These are phyloP conservation scores for Lasioglossum vierecki DNA, from an alignment of 2,888 invertebrate species.

Conservation along the genomic window DNA sequence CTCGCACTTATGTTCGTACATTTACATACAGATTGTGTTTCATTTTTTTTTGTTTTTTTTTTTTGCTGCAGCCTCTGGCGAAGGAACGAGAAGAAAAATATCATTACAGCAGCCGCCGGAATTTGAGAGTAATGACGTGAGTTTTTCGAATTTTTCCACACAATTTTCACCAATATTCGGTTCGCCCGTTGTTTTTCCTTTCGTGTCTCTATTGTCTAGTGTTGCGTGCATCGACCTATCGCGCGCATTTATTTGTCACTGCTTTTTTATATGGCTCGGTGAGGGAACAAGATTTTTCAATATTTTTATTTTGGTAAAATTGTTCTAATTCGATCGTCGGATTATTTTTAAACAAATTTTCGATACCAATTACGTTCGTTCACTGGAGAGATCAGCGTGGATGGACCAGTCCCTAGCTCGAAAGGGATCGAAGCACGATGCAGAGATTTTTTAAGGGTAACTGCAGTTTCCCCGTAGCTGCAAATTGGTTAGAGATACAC, in stretches of 20 bases:
- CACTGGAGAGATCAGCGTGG: neutral
- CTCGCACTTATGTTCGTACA: neutral
- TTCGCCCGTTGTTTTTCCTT: neutral
- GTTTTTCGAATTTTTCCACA: neutral
- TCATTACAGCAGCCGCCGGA: neutral
- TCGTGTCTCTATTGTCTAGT: neutral
- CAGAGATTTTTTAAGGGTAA: neutral
- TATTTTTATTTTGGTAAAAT: too few species aligned
- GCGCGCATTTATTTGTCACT: neutral
- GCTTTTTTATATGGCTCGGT: neutral
- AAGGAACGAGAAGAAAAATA: neutral
- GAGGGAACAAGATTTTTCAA: neutral
- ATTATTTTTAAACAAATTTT: neutral
- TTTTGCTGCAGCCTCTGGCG: neutral
- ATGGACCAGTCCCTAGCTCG: neutral
- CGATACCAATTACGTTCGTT: neutral
- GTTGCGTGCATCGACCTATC: neutral
- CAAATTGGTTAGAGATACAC: constrained; percentile 34
- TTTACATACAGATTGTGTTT: neutral
- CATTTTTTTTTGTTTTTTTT: neutral
- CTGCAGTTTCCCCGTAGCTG: constrained; percentile 23
- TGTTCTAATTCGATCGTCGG: too few species aligned
- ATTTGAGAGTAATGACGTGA: neutral
- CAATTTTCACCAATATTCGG: neutral
- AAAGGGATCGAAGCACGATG: neutral